These are phyloP conservation scores for Amitus sp. DNA, from an alignment of 2,888 invertebrate species.

Conservation along the genomic window DNA sequence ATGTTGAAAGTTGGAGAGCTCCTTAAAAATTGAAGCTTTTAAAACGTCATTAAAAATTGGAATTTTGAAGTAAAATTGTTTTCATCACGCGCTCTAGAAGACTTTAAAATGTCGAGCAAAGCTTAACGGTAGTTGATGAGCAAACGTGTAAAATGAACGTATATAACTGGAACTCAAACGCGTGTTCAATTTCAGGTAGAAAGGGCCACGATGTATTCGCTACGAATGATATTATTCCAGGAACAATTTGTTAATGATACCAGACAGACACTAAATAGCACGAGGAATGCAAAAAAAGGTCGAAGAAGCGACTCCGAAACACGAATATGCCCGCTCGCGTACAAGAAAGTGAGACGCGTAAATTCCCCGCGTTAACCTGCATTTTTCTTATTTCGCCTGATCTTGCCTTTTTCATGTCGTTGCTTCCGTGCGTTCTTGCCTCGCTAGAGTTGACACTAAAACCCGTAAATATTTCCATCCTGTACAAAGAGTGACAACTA, in stretches of 20 bases:
- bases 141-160: not conserved
- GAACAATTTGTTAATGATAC: conserved; percentile 54
- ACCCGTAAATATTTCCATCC: not conserved
- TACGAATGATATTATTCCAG: conserved; percentile 37
- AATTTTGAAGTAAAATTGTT: too few relatives aligned
- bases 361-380: conserved; percentile 30
- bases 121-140: too few relatives aligned
- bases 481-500: too few relatives aligned
- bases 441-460: not conserved
- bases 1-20: conserved; percentile 10
- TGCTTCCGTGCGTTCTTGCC: not conserved
- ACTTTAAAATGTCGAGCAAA: too few relatives aligned
- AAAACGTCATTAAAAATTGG: conserved; percentile 29
- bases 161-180: conserved; percentile 12
- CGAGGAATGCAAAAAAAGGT: conserved; percentile 44
- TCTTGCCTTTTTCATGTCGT: not conserved
- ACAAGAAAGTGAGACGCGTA: conserved; percentile 42
- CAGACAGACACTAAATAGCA: conserved; percentile 45
- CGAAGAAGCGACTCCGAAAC: conserved; percentile 24
- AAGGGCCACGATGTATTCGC: conserved; percentile 13
- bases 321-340: conserved; percentile 22
- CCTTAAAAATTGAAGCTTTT: conserved; percentile 40
- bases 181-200: conserved; percentile 20
- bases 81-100: too few relatives aligned
- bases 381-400: conserved; percentile 1